Conservation (phyloP, 2,113 vertebrate genomes). For the Mesitornis unicolor region DNA sequence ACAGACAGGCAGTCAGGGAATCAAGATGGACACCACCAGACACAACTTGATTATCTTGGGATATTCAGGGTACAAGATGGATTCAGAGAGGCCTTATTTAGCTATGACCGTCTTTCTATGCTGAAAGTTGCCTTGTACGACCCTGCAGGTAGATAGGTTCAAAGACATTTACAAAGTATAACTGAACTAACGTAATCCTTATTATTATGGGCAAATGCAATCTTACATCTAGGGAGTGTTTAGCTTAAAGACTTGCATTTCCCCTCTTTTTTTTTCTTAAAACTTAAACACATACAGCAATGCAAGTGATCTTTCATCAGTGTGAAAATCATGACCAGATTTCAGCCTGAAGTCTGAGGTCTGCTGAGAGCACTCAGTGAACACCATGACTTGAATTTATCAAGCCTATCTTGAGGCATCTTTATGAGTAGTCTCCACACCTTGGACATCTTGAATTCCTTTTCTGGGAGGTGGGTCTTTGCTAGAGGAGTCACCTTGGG, state of each 20-base stretch:
- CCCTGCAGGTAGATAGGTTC: neutral
- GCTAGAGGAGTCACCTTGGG: neutral
- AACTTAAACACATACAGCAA: neutral
- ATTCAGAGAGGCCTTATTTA: slow-evolving; percentile 17
- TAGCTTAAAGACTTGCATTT: neutral
- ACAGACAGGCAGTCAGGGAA: neutral
- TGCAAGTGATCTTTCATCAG: neutral
- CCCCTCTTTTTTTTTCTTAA: neutral
- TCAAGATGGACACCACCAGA: neutral
- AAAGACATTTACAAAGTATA: slow-evolving; percentile 15
- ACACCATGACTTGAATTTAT: neutral
- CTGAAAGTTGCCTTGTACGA: neutral
- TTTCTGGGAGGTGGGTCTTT: neutral
- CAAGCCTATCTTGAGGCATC: neutral
- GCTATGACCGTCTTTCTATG: neutral
- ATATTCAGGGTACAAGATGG: neutral
- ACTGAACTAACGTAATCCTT: neutral
- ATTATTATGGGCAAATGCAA: neutral
- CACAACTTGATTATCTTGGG: neutral
- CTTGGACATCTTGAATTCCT: neutral
- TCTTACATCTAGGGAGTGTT: neutral
- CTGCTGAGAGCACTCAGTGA: neutral
- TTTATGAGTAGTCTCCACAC: neutral
- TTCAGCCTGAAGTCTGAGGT: neutral
- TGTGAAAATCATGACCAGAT: neutral